Evolutionary conservation across 2,888 invertebrate species (phyloP).

Genomic region (Dynastes tityus): DNA sequence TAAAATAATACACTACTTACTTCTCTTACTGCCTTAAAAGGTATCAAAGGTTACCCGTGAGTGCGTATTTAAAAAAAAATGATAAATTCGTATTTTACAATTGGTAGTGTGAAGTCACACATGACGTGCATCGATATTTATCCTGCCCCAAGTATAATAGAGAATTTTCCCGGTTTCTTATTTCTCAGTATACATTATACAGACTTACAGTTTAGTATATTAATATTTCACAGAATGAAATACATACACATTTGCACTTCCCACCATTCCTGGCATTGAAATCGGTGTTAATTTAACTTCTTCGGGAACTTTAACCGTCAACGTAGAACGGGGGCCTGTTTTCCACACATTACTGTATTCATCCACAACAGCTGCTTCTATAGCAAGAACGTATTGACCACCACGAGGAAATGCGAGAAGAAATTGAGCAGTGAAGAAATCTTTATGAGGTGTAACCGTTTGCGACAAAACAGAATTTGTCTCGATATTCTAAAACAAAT

Average conservation of each 20-base stretch:
- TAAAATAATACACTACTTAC: no score
- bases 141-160: no score
- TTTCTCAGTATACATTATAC: neutral
- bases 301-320: constrained; percentile 84
- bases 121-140: no score
- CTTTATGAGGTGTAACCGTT: constrained; percentile 90
- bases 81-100: no score
- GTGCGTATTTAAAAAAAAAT: no score
- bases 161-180: no score
- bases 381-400: constrained; percentile 83
- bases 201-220: neutral
- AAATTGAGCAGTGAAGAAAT: constrained; percentile 96
- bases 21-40: no score
- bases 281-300: constrained; percentile 71
- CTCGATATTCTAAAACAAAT: constrained; percentile 65
- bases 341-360: constrained; percentile 90
- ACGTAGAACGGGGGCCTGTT: constrained; percentile 87
- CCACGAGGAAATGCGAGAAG: constrained; percentile 82
- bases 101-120: no score
- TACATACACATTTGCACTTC: constrained; percentile 68
- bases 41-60: no score
- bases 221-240: neutral
- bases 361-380: constrained; percentile 91
- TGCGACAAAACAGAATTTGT: constrained; percentile 77
- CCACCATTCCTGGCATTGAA: constrained; percentile 67